Percentiles rank a stretch among this genome's conserved stretches.
phyloP scores from a whole-genome alignment of 2,797 vertebrate species.

The Vultur gryphus region DNA sequence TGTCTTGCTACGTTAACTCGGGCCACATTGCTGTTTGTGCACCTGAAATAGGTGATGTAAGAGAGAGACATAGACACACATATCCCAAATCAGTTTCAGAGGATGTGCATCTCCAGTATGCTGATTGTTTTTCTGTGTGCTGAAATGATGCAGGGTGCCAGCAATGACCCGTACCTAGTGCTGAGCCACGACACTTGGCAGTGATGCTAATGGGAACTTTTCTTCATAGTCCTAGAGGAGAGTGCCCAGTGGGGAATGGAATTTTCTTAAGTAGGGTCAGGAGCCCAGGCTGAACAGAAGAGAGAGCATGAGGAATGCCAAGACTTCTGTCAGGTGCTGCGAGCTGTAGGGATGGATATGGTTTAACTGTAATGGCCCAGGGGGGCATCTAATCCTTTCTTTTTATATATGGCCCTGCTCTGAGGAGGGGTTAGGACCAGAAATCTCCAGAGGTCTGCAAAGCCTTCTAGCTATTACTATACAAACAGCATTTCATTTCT shows the following conservation, averaged over 20 bases:
- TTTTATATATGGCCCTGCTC: not conserved
- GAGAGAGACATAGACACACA: too few relatives aligned
- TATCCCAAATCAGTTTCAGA: not conserved
- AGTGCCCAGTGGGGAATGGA: not conserved
- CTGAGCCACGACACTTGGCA: not conserved
- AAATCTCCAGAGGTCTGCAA: not conserved
- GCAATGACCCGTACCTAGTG: not conserved
- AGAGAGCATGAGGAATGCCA: not conserved
- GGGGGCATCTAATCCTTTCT: not conserved
- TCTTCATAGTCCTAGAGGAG: not conserved
- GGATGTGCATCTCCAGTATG: not conserved
- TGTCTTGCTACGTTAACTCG: not conserved
- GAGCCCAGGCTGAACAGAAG: not conserved
- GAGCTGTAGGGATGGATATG: accelerated
- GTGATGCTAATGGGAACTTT: not conserved
- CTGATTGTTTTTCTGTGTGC: not conserved
- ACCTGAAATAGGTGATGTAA: not conserved
- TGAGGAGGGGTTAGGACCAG: not conserved
- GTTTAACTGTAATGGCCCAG: not conserved
- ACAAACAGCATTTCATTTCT: not conserved
- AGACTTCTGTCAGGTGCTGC: not conserved
- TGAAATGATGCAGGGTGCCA: not conserved
- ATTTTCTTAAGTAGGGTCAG: not conserved
- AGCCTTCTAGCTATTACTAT: not conserved
- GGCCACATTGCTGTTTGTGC: not conserved